Conservation (phyloP, 1,140 invertebrate genomes). For the Macrostomum lignano region DNA sequence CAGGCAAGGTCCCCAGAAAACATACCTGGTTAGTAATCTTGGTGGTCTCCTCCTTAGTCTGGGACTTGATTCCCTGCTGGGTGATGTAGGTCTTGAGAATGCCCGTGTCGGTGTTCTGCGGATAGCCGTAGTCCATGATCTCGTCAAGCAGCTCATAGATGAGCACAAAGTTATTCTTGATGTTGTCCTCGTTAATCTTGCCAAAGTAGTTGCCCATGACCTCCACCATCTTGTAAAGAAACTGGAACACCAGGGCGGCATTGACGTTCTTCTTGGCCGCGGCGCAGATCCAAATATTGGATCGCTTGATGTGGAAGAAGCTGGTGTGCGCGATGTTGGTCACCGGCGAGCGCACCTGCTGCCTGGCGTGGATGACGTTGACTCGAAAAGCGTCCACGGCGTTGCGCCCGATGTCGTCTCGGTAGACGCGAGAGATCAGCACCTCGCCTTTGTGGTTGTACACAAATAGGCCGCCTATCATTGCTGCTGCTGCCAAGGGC, state of each 20-base stretch:
- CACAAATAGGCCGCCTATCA: slow-evolving; percentile 98
- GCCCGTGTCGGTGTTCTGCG: slow-evolving; percentile 95
- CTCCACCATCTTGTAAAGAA: slow-evolving; percentile 82
- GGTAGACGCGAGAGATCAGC: slow-evolving; percentile 92
- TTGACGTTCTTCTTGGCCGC: slow-evolving; percentile 99
- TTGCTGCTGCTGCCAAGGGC: slow-evolving; percentile 24
- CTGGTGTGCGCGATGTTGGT: slow-evolving; percentile 95
- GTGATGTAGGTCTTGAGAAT: slow-evolving; percentile 97
- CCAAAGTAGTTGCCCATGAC: slow-evolving; percentile 99
- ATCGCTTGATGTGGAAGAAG: slow-evolving; percentile 85
- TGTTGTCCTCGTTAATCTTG: slow-evolving; percentile 96
- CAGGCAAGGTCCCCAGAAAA: no score
- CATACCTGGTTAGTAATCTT: slow-evolving; percentile 65
- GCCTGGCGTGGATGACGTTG: slow-evolving; percentile 92
- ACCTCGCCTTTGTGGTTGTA: slow-evolving; percentile 99
- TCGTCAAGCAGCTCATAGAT: slow-evolving; percentile 77
- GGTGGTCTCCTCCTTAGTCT: slow-evolving; percentile 92
- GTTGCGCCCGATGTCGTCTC: slow-evolving; percentile 86
- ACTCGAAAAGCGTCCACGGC: slow-evolving; percentile 95
- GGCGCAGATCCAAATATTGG: slow-evolving; percentile 93
- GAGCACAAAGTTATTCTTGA: slow-evolving; percentile 98
- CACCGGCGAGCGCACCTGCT: slow-evolving; percentile 89
- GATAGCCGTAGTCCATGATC: slow-evolving; percentile 97
- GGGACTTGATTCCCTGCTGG: slow-evolving; percentile 90
- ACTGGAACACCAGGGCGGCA: slow-evolving; percentile 98